phyloP scores from a whole-genome alignment of 2,888 invertebrate species.

The Oasisia sp. region DNA sequence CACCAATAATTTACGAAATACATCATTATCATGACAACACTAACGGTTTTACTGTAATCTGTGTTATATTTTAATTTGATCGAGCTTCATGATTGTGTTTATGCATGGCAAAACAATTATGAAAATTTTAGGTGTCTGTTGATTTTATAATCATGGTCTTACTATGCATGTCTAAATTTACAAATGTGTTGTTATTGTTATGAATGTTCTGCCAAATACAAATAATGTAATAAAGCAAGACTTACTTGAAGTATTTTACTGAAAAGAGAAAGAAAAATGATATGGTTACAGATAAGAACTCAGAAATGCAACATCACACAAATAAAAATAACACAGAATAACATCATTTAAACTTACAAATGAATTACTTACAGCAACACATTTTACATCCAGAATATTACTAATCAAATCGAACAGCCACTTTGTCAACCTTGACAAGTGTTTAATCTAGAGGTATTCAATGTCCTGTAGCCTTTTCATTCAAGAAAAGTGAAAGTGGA shows the following conservation, averaged over 20 bases:
- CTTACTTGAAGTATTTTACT: constrained; percentile 66
- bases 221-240: constrained; percentile 33
- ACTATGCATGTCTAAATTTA: neutral
- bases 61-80: neutral
- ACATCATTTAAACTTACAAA: no score
- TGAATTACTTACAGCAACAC: no score
- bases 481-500: no score
- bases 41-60: neutral
- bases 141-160: no score
- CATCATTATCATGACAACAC: neutral
- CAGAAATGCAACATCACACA: neutral
- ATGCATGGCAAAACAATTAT: no score
- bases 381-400: no score
- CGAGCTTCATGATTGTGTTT: neutral
- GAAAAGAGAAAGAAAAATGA: constrained; percentile 37
- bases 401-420: no score
- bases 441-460: no score
- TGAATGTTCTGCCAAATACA: constrained; percentile 20
- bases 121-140: no score
- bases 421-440: no score
- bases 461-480: no score
- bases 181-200: neutral
- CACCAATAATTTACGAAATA: constrained; percentile 7
- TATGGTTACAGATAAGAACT: neutral
- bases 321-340: no score